phyloP scores from a whole-genome alignment of 2,888 invertebrate species.

The Platycheirus rosarum region DNA sequence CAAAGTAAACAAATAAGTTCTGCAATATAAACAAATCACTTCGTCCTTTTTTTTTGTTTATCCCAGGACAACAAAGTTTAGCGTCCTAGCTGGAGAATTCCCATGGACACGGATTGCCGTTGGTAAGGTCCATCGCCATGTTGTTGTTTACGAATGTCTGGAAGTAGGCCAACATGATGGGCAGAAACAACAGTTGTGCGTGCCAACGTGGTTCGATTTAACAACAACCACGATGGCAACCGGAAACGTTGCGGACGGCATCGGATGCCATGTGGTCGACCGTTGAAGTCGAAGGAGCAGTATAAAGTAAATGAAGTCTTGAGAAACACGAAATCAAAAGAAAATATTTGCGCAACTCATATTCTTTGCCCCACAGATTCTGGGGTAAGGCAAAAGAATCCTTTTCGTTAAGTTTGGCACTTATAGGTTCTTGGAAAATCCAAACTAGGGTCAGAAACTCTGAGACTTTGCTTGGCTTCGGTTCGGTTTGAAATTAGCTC shows the following conservation, averaged over 20 bases:
- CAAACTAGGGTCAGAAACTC: constrained; percentile 79
- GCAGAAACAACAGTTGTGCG: constrained; percentile 69
- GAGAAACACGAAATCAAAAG: constrained; percentile 44
- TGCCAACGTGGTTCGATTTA: constrained; percentile 73
- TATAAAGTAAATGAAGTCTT: constrained; percentile 36
- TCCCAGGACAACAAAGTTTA: constrained; percentile 60
- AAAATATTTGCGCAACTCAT: constrained; percentile 69
- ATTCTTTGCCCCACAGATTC: constrained; percentile 43
- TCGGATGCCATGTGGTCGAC: constrained; percentile 68
- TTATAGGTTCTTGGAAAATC: constrained; percentile 39
- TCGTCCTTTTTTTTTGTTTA: constrained; percentile 56
- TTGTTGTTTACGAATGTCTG: constrained; percentile 70
- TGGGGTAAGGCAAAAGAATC: constrained; percentile 39
- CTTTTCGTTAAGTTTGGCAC: constrained; percentile 64
- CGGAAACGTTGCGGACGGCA: constrained; percentile 71
- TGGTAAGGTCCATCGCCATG: constrained; percentile 66
- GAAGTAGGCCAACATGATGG: constrained; percentile 70
- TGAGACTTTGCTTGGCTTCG: constrained; percentile 81
- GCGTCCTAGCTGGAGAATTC: constrained; percentile 54
- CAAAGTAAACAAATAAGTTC: constrained; percentile 65
- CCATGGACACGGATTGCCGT: constrained; percentile 65
- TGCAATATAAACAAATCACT: constrained; percentile 66
- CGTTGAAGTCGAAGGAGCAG: constrained; percentile 19
- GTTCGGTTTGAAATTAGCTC: constrained; percentile 76
- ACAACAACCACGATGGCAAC: constrained; percentile 72